Conservation (phyloP, 2,113 vertebrate species). For the Corythoichthys haematopterus region DNA sequence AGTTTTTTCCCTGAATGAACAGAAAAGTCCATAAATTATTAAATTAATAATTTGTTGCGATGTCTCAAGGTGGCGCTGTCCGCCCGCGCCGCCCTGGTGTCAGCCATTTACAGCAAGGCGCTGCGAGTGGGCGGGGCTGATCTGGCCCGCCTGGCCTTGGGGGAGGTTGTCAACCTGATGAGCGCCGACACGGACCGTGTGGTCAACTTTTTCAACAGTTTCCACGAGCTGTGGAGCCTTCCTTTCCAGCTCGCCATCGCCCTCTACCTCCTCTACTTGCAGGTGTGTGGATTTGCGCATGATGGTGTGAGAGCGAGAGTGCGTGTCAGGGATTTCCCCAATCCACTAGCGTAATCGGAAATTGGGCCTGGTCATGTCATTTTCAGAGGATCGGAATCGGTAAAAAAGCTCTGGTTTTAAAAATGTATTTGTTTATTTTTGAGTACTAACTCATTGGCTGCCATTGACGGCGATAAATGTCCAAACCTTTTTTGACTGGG, state of each 20-base stretch:
- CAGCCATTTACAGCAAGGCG: constrained; percentile 81
- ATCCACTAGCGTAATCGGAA: too few species aligned
- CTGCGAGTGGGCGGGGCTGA: constrained; percentile 74
- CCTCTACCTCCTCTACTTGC: constrained; percentile 87
- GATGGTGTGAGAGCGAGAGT: neutral
- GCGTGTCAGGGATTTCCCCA: too few species aligned
- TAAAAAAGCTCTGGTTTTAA: too few species aligned
- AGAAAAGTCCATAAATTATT: too few species aligned
- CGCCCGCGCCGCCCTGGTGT: constrained; percentile 77
- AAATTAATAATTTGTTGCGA: neutral
- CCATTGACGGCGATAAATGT: too few species aligned
- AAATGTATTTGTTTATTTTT: too few species aligned
- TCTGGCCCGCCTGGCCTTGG: constrained; percentile 70
- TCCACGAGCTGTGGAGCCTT: constrained; percentile 92
- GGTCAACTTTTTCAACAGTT: constrained; percentile 85
- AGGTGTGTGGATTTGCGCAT: constrained; percentile 63
- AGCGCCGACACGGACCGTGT: constrained; percentile 84
- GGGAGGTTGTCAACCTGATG: constrained; percentile 90
- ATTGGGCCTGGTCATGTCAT: too few species aligned
- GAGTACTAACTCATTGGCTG: too few species aligned
- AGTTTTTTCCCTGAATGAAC: too few species aligned
- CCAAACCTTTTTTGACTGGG: too few species aligned
- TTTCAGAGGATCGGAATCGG: too few species aligned
- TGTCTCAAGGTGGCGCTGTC: constrained; percentile 61
- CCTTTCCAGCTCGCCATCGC: constrained; percentile 82